A percentile compares a stretch with the other conserved stretches of the same genome.
Conservation (phyloP, 2,113 vertebrate genomes). For the Mobula birostris region DNA sequence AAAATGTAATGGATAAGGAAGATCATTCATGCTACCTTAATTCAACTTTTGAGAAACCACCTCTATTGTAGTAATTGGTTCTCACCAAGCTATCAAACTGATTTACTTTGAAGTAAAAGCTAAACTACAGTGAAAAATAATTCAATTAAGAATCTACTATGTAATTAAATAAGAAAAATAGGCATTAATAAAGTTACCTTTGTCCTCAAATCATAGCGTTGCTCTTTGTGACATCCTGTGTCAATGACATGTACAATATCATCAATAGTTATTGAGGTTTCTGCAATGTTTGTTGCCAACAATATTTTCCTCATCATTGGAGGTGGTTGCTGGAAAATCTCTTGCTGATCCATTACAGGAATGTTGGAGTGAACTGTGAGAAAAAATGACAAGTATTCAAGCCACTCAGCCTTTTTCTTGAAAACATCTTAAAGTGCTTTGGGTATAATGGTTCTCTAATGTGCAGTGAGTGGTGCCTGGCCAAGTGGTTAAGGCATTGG, state of each 20-base stretch:
- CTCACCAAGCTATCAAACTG: neutral
- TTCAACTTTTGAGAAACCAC: neutral
- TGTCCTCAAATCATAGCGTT: conserved; percentile 81
- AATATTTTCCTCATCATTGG: conserved; percentile 78
- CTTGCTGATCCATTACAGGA: conserved; percentile 86
- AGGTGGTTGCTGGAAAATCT: conserved; percentile 77
- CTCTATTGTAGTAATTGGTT: neutral
- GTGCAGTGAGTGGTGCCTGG: neutral
- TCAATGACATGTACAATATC: conserved; percentile 95
- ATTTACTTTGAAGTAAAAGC: neutral
- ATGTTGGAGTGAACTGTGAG: conserved; percentile 85
- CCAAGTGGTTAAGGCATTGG: too few species aligned
- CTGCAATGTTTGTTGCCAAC: conserved; percentile 87
- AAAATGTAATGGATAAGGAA: neutral
- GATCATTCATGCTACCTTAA: neutral
- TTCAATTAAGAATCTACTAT: too few species aligned
- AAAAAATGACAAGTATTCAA: neutral
- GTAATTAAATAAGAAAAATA: too few species aligned
- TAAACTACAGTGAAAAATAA: neutral
- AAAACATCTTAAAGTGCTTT: neutral
- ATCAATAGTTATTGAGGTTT: conserved; percentile 92
- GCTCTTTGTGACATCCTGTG: conserved; percentile 83
- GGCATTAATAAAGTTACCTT: conserved; percentile 60
- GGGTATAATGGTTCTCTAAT: neutral
- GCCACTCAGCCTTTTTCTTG: neutral